These are phyloP conservation scores for Yasuhikotakia modesta DNA, from an alignment of 2,797 vertebrate species.

Conservation along the genomic window DNA sequence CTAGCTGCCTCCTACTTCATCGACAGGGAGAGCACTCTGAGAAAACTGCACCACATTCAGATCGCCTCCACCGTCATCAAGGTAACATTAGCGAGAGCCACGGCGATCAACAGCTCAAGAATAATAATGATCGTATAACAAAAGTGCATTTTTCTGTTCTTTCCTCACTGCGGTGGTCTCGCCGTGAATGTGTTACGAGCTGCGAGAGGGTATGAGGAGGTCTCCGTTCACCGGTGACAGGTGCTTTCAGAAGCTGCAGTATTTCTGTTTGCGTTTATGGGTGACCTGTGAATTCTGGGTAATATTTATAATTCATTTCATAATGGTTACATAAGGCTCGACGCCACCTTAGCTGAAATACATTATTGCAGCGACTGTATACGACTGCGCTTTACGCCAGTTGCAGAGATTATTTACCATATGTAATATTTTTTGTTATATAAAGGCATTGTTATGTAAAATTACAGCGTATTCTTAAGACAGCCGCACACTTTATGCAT, in stretches of 20 bases:
- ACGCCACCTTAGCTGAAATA: too few species aligned
- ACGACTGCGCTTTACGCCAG: too few species aligned
- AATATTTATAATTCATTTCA: too few species aligned
- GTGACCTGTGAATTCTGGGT: neutral
- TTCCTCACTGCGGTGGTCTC: constrained; percentile 13
- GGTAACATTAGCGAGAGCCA: constrained; percentile 73
- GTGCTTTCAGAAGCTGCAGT: neutral
- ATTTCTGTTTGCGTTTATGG: neutral
- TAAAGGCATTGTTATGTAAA: neutral
- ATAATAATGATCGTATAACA: constrained; percentile 15
- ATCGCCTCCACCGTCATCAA: constrained; percentile 96
- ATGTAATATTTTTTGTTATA: neutral
- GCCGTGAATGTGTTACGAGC: constrained; percentile 3
- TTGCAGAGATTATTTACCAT: too few species aligned
- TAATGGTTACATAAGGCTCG: too few species aligned
- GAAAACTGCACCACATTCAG: constrained; percentile 94
- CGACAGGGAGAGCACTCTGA: constrained; percentile 92
- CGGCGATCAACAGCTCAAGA: constrained; percentile 23
- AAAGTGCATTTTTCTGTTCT: constrained; percentile 11
- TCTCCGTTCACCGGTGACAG: neutral
- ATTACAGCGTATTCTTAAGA: neutral
- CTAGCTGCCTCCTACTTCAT: constrained; percentile 97
- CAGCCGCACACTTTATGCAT: neutral
- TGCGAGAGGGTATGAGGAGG: constrained; percentile 5
- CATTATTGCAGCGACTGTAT: too few species aligned